Percentiles rank a stretch among this genome's conserved stretches.
Evolutionary conservation across 2,113 vertebrate genomes (phyloP).

Genomic region (Pseudorectes ferrugineus): DNA sequence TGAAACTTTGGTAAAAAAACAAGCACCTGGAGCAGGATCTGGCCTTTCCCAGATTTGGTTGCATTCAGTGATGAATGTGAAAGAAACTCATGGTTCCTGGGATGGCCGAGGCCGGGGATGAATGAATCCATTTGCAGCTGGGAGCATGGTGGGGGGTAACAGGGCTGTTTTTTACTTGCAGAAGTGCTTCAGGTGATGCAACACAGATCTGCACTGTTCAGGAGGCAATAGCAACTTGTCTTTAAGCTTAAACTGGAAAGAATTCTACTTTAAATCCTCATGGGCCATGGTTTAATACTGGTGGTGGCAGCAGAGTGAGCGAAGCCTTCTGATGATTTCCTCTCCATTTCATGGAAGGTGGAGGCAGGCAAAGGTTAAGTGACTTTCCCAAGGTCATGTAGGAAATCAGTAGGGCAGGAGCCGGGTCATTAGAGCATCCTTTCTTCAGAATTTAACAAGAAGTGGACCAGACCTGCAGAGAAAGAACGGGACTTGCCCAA

Average conservation of each 20-base stretch:
- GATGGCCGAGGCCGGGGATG: rapidly evolving
- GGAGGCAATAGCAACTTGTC: not conserved
- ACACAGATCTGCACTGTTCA: not conserved
- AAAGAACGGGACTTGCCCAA: not conserved
- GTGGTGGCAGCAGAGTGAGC: not conserved
- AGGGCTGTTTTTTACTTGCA: not conserved
- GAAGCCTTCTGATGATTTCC: not conserved
- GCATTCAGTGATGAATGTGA: not conserved
- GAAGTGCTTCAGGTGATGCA: not conserved
- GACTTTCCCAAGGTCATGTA: not conserved
- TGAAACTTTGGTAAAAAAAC: not conserved
- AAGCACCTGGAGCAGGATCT: not conserved
- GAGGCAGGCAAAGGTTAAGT: not conserved
- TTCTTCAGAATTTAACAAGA: not conserved
- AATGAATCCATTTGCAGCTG: not conserved
- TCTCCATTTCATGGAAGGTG: not conserved
- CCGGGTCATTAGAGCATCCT: conserved; percentile 8
- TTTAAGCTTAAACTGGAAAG: not conserved
- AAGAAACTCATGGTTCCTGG: not conserved
- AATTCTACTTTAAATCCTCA: not conserved
- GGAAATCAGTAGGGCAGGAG: not conserved
- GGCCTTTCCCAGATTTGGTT: not conserved
- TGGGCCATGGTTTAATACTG: not conserved
- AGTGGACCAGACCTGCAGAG: not conserved
- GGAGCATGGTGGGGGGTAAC: not conserved